phyloP scores from a whole-genome alignment of 1,140 invertebrate genomes.

The Leguminivora glycinivorella region DNA sequence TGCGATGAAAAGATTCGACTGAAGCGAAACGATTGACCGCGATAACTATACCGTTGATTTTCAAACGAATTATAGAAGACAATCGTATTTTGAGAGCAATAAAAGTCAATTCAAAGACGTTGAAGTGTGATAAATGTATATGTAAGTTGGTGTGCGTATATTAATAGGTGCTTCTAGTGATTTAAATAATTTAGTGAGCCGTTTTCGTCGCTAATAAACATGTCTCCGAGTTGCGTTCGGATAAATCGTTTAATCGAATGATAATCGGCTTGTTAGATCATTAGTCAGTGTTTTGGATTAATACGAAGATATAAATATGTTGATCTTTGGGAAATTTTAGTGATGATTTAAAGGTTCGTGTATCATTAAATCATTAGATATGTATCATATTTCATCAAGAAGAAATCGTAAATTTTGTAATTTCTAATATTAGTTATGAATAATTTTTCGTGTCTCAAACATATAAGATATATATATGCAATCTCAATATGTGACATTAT shows the following conservation, averaged over 20 bases:
- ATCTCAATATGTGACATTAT: constrained; percentile 1
- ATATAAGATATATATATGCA: not conserved
- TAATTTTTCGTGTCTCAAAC: not conserved
- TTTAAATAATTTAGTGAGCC: constrained; percentile 56
- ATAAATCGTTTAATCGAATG: constrained; percentile 49
- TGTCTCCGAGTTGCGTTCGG: constrained; percentile 45
- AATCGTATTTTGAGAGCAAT: not conserved
- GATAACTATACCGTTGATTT: not conserved
- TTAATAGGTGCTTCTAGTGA: constrained; percentile 21
- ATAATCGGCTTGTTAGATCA: constrained; percentile 49
- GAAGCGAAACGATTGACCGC: constrained; percentile 41
- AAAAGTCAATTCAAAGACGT: not conserved
- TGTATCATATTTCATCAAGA: not conserved
- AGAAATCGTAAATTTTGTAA: not conserved
- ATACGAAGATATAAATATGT: not conserved
- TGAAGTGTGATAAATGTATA: not conserved
- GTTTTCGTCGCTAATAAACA: constrained; percentile 59
- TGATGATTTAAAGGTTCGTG: not conserved
- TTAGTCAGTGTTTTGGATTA: constrained; percentile 34
- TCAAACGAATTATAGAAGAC: not conserved
- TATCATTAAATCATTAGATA: not conserved
- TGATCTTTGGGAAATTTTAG: not conserved
- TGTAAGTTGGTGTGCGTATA: constrained; percentile 3
- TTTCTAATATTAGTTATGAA: not conserved
- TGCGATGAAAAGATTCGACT: constrained; percentile 41